phyloP scores from a whole-genome alignment of 2,888 invertebrate species.

The Tipula confusa region DNA sequence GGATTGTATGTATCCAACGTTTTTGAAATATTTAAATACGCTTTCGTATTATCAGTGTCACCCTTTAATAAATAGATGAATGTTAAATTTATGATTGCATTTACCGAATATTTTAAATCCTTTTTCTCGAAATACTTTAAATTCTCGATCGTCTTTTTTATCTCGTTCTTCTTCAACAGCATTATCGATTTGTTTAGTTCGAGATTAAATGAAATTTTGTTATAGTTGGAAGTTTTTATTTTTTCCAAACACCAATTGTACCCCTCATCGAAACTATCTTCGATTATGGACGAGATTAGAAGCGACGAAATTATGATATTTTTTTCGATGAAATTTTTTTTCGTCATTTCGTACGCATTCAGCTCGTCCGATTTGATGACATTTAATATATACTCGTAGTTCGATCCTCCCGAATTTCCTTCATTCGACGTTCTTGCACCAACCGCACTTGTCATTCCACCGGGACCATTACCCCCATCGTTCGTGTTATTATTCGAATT shows the following conservation, averaged over 20 bases:
- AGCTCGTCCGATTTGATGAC: constrained; percentile 74
- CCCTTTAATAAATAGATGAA: constrained; percentile 70
- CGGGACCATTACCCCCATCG: neutral
- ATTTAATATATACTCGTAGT: constrained; percentile 53
- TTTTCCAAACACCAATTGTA: constrained; percentile 89
- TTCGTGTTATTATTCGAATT: neutral
- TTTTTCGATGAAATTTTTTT: constrained; percentile 71
- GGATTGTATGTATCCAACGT: constrained; percentile 73
- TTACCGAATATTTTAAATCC: constrained; percentile 75
- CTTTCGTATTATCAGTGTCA: constrained; percentile 71
- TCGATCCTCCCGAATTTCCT: neutral
- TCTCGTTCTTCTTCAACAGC: constrained; percentile 74
- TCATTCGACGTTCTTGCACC: neutral
- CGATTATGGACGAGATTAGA: constrained; percentile 81
- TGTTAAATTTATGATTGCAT: constrained; percentile 79
- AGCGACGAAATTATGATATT: constrained; percentile 81
- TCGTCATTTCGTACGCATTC: constrained; percentile 65
- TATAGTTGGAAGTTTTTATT: constrained; percentile 83
- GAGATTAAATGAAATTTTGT: constrained; percentile 76
- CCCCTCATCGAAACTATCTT: constrained; percentile 64
- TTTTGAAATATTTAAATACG: constrained; percentile 69
- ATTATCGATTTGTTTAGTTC: constrained; percentile 89
- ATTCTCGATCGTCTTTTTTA: constrained; percentile 75
- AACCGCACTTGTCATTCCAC: neutral
- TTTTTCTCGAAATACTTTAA: constrained; percentile 82